Evolutionary conservation across 1,140 invertebrate genomes (phyloP).

Genomic region (Conus ventricosus): DNA sequence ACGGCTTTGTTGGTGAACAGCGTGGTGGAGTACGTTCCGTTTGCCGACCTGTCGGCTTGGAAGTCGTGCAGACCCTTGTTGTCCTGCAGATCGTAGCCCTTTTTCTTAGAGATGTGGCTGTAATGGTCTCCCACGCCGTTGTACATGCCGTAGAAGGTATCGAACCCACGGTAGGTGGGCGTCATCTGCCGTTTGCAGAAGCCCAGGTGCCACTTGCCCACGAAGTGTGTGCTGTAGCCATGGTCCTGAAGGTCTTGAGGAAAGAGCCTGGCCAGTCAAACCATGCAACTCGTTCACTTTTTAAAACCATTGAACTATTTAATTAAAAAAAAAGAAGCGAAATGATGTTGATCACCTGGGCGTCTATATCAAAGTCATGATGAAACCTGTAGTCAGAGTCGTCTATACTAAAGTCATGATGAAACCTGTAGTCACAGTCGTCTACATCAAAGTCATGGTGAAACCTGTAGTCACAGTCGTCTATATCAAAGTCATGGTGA

Average conservation of each 20-base stretch:
- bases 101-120: slow-evolving; percentile 42
- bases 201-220: slow-evolving; percentile 75
- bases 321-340: too few species aligned
- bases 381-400: too few species aligned
- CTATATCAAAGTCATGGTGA: too few species aligned
- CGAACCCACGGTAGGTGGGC: slow-evolving; percentile 71
- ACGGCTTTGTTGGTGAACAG: slow-evolving; percentile 49
- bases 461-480: too few species aligned
- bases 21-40: slow-evolving; percentile 58
- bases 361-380: too few species aligned
- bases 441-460: too few species aligned
- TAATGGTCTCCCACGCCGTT: slow-evolving; percentile 54
- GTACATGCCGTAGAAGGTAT: slow-evolving; percentile 68
- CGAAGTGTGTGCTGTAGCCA: slow-evolving; percentile 70
- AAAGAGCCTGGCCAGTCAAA: slow-evolving; percentile 43
- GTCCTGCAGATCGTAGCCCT: slow-evolving; percentile 54
- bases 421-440: too few species aligned
- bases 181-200: slow-evolving; percentile 68
- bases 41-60: slow-evolving; percentile 27
- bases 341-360: too few species aligned
- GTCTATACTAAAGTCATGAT: too few species aligned
- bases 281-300: too few species aligned
- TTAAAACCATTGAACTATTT: too few species aligned
- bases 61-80: slow-evolving; percentile 27
- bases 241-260: slow-evolving; percentile 62